Evolutionary conservation across 2,888 invertebrate genomes (phyloP).

Genomic region (Spilosoma lubricipeda): DNA sequence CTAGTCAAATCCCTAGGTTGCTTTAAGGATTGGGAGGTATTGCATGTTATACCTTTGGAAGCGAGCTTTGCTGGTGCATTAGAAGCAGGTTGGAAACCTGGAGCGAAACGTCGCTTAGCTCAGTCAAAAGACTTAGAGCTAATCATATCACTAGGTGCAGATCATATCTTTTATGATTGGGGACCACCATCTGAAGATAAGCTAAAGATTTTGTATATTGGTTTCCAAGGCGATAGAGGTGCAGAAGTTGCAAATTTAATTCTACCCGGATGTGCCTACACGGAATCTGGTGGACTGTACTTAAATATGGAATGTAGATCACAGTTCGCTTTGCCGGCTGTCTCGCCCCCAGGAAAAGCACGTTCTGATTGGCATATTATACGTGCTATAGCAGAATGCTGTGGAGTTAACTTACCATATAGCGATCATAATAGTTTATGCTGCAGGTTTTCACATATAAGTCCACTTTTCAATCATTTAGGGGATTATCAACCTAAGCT

Average conservation of each 20-base stretch:
- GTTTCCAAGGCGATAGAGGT: conserved; percentile 98
- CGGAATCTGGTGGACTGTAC: conserved; percentile 97
- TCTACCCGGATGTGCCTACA: conserved; percentile 98
- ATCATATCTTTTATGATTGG: conserved; percentile 92
- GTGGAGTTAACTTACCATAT: conserved; percentile 65
- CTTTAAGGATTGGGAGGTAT: conserved; percentile 77
- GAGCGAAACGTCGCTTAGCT: conserved; percentile 83
- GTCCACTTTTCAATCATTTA: conserved; percentile 69
- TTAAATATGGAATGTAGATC: conserved; percentile 98
- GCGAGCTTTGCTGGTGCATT: conserved; percentile 98
- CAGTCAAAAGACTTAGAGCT: conserved; percentile 89
- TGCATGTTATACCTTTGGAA: conserved; percentile 96
- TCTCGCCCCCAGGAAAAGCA: conserved; percentile 96
- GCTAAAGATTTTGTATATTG: conserved; percentile 94
- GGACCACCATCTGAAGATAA: conserved; percentile 88
- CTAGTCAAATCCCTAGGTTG: conserved; percentile 39
- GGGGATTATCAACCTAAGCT: conserved; percentile 68
- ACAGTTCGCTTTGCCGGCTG: conserved; percentile 94
- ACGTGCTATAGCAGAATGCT: conserved; percentile 75
- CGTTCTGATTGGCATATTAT: conserved; percentile 99
- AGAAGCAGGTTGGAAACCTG: conserved; percentile 96
- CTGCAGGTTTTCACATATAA: conserved; percentile 69
- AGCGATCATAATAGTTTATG: conserved; percentile 62
- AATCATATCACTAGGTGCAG: conserved; percentile 96
- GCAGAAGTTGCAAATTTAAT: conserved; percentile 96